Conservation (phyloP, 2,888 invertebrate genomes). For the Tigriopus californicus region DNA sequence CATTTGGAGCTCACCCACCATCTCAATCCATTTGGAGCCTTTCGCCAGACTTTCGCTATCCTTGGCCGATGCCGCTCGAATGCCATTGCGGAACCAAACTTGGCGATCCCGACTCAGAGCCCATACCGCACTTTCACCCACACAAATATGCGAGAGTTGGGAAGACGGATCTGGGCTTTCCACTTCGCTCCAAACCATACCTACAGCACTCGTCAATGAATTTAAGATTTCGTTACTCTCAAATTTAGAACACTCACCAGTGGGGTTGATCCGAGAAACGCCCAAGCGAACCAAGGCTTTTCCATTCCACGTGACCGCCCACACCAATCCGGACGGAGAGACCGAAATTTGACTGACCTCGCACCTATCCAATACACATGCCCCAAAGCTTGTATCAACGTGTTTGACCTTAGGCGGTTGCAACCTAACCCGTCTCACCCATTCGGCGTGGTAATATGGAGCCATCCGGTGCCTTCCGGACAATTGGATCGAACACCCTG, state of each 20-base stretch:
- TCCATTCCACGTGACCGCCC: slow-evolving; percentile 69
- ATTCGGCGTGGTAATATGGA: slow-evolving; percentile 49
- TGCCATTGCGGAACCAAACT: slow-evolving; percentile 67
- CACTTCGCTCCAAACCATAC: slow-evolving; percentile 20
- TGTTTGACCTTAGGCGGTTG: no score
- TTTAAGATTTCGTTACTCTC: no score
- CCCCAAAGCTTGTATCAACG: no score
- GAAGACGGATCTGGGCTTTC: slow-evolving; percentile 45
- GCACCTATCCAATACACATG: slow-evolving; percentile 23
- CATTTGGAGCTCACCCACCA: slow-evolving; percentile 62
- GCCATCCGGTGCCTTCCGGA: slow-evolving; percentile 76
- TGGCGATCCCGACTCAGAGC: slow-evolving; percentile 50
- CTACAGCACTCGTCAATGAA: no score
- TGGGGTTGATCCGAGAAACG: slow-evolving; percentile 52
- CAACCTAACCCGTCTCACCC: slow-evolving; percentile 31
- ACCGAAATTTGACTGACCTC: slow-evolving; percentile 40
- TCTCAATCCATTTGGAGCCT: slow-evolving; percentile 72
- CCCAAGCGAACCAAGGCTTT: slow-evolving; percentile 60
- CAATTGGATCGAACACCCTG: slow-evolving; percentile 55
- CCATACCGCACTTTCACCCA: slow-evolving; percentile 60
- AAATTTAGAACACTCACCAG: slow-evolving; percentile 39
- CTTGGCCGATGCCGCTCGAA: slow-evolving; percentile 29
- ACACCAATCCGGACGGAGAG: slow-evolving; percentile 65
- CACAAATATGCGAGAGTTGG: slow-evolving; percentile 53
- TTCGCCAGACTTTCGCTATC: slow-evolving; percentile 53